Evolutionary conservation across 37 sponge, comb jelly and placozoan species (phyloP).

Genomic region (Haliclona indistincta): DNA sequence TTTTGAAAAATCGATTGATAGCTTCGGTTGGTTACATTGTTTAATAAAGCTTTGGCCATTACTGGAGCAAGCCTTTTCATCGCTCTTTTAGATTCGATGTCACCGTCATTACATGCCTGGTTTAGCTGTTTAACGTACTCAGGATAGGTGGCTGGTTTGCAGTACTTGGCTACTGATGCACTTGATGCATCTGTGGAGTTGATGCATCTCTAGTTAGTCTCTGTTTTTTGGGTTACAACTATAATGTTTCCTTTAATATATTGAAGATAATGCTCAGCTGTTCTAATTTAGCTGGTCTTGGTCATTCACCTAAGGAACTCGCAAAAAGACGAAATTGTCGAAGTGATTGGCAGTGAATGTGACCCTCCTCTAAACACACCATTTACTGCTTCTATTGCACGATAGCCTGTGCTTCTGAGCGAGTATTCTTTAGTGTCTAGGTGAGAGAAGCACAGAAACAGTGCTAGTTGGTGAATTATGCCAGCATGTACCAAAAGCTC

Average conservation of each 20-base stretch:
- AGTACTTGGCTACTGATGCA: too few species aligned
- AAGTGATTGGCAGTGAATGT: slow-evolving; percentile 8
- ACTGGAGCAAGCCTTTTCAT: too few species aligned
- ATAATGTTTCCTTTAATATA: slow-evolving; percentile 7
- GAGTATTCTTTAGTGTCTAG: not conserved
- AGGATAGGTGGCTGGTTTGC: too few species aligned
- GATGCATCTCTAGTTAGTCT: too few species aligned
- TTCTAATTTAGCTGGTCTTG: not conserved
- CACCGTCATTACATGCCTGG: too few species aligned
- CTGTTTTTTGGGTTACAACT: slow-evolving; percentile 5
- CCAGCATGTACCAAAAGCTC: slow-evolving; percentile 24
- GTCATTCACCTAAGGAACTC: slow-evolving; percentile 11
- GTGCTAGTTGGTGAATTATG: not conserved
- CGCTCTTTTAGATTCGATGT: too few species aligned
- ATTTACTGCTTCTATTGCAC: slow-evolving; percentile 14
- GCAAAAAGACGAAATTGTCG: not conserved
- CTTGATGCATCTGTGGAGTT: too few species aligned
- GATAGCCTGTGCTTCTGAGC: slow-evolving; percentile 11
- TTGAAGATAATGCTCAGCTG: slow-evolving; percentile 2
- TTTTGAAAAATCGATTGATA: too few species aligned
- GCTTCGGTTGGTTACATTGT: too few species aligned
- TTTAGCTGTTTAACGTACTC: too few species aligned
- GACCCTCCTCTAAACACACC: slow-evolving; percentile 29
- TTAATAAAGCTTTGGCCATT: too few species aligned
- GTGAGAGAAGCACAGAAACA: not conserved